Base-by-base conservation (phyloP, 2,888 invertebrate genomes). In the Netelia fuscicornis region DNA sequence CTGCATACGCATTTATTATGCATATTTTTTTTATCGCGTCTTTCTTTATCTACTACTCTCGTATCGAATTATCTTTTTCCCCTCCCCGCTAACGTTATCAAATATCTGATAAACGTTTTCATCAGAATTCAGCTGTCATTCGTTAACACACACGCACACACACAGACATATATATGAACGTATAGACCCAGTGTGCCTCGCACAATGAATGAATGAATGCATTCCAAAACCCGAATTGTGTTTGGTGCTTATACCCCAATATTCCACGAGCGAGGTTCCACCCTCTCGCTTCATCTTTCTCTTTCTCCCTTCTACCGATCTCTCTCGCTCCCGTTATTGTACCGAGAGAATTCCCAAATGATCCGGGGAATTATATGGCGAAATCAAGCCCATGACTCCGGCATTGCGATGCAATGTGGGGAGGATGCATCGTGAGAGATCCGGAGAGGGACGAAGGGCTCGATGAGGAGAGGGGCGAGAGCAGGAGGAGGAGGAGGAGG, bases 291-390 rank as follows among this genome's bases (percentile, higher is more conserved):
- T 60, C 60, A 78, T 78, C 62, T 78, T 79, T 37, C 71, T 42
- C 20, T 20, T 58, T 20, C 20, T 20, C 71, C 71, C 56, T 25
- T 52, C 25, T n/a, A 9, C 30, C 25, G 13, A 2, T 20, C 20
- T 13, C 13, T 54, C 17, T 54, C 8, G 13, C 54, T 52, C 13
- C 17, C 64, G 42, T 44, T 44, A 44, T 54, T 58, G 65, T 64
- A 64, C 65, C 44, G n/a, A 42, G 71, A 75, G 75, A 80, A 84
- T 84, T 84, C 83, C 83, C 83, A 79, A 84, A 84, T 84, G 83
- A 84, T 75, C 79, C 56, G 75, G 64, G 54, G 75, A 84, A 80
- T 37, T 84, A 84, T 84, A 84, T 76, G 65, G 83, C 70, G 70
- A 79, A 83, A 83, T 83, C 70, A 75, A 83, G 79, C 74, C 75